phyloP scores from a whole-genome alignment of 2,113 vertebrate species.

The Embiotoca jacksoni region DNA sequence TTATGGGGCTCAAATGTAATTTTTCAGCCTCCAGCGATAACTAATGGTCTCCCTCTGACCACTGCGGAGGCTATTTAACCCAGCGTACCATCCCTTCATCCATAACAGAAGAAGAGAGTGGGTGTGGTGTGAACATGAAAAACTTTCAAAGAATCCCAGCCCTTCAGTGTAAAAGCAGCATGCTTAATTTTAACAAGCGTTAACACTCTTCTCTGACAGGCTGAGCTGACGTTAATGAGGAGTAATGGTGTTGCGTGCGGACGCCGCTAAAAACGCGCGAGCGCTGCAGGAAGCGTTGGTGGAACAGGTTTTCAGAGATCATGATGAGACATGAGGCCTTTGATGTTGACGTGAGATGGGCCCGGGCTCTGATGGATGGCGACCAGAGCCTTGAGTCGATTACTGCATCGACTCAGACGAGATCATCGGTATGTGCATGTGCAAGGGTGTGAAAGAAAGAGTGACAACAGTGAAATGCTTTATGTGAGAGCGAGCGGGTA shows the following conservation, averaged over 20 bases:
- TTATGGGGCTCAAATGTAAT: constrained; percentile 1
- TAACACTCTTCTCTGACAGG: constrained; percentile 64
- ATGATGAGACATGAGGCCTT: constrained; percentile 51
- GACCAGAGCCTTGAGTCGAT: constrained; percentile 52
- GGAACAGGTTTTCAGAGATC: constrained; percentile 44
- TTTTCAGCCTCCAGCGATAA: constrained; percentile 25
- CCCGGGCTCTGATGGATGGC: constrained; percentile 42
- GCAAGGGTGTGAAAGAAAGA: constrained; percentile 12
- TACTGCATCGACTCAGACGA: constrained; percentile 43
- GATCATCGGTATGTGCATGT: constrained; percentile 16
- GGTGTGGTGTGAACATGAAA: constrained; percentile 3
- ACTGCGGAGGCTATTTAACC: constrained; percentile 43
- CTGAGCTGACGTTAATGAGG: constrained; percentile 73
- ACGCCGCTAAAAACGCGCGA: neutral
- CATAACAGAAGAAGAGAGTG: constrained; percentile 18
- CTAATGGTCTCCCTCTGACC: constrained; percentile 38
- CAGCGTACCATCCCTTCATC: constrained; percentile 34
- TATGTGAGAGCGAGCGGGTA: constrained; percentile 26
- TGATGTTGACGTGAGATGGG: constrained; percentile 65
- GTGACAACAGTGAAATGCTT: constrained; percentile 38
- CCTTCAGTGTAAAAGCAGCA: constrained; percentile 17
- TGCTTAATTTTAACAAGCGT: constrained; percentile 63
- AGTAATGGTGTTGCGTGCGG: constrained; percentile 74
- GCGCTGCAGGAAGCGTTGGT: constrained; percentile 27
- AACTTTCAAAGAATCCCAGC: constrained; percentile 40